Evolutionary conservation across 2,888 invertebrate genomes (phyloP).

Genomic region (Drosophila monieri): DNA sequence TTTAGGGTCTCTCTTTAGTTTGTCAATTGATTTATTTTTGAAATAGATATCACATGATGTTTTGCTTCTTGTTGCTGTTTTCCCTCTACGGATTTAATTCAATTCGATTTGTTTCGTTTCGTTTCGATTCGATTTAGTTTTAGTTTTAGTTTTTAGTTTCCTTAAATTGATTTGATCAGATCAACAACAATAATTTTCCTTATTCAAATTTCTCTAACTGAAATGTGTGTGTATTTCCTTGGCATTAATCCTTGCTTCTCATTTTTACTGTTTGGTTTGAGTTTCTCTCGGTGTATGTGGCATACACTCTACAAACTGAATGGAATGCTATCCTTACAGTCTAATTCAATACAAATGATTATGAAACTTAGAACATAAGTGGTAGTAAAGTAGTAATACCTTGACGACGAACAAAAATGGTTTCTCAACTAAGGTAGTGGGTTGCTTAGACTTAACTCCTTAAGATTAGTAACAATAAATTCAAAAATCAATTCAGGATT

Average conservation of each 20-base stretch:
- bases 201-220: constrained; percentile 39
- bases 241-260: constrained; percentile 10
- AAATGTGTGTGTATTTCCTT: constrained; percentile 35
- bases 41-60: constrained; percentile 71
- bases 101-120: constrained; percentile 33
- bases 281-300: constrained; percentile 2
- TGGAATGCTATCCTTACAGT: not conserved
- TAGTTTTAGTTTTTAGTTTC: constrained; percentile 33
- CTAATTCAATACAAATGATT: not conserved
- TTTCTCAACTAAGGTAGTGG: not conserved
- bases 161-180: constrained; percentile 47
- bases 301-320: not conserved
- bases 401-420: not conserved
- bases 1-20: constrained; percentile 43
- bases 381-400: not conserved
- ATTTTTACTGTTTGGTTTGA: constrained; percentile 20
- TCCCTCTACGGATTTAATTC: constrained; percentile 58
- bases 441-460: constrained; percentile 3
- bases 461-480: constrained; percentile 28
- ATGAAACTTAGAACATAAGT: not conserved
- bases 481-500: constrained; percentile 10
- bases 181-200: constrained; percentile 45
- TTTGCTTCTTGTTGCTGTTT: constrained; percentile 58
- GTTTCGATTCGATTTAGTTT: constrained; percentile 16
- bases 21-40: constrained; percentile 69